Evolutionary conservation across 2,888 invertebrate genomes (phyloP).

Genomic region (Hypena proboscidalis): DNA sequence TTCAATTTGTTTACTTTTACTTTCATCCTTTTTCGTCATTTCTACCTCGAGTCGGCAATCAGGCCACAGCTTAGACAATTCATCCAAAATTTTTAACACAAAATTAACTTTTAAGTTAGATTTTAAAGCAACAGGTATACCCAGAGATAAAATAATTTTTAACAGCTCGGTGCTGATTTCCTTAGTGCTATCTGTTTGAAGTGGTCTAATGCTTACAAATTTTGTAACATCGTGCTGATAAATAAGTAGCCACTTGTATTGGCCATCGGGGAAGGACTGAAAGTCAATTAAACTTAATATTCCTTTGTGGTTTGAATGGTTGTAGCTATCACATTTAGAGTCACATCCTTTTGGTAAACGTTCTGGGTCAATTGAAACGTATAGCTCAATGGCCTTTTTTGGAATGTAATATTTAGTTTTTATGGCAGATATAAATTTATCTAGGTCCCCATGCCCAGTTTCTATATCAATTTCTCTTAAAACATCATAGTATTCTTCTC

Average conservation of each 20-base stretch:
- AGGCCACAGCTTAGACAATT: slow-evolving; percentile 8
- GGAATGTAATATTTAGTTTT: slow-evolving; percentile 21
- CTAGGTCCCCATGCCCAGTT: slow-evolving; percentile 16
- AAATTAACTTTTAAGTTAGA: neutral
- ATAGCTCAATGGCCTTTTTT: slow-evolving; percentile 19
- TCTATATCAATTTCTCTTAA: slow-evolving; percentile 6
- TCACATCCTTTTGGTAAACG: neutral
- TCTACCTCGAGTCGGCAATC: neutral
- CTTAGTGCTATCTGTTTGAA: slow-evolving; percentile 3
- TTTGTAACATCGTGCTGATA: slow-evolving; percentile 12
- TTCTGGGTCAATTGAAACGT: slow-evolving; percentile 5
- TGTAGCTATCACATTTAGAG: neutral
- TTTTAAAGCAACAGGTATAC: slow-evolving; percentile 6
- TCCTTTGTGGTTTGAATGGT: slow-evolving; percentile 1
- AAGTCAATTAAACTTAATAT: slow-evolving; percentile 9
- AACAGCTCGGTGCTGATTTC: slow-evolving; percentile 11
- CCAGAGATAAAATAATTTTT: slow-evolving; percentile 12
- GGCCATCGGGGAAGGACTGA: slow-evolving; percentile 7
- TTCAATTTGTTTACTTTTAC: slow-evolving; percentile 1
- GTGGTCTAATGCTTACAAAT: slow-evolving; percentile 9
- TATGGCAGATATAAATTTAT: slow-evolving; percentile 7
- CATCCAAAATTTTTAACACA: neutral
- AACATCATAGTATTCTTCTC: slow-evolving; percentile 12
- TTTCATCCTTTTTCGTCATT: neutral
- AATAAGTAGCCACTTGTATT: slow-evolving; percentile 11